Evolutionary conservation across 2,888 invertebrate species (phyloP).

Genomic region (Drosophila seclusa): DNA sequence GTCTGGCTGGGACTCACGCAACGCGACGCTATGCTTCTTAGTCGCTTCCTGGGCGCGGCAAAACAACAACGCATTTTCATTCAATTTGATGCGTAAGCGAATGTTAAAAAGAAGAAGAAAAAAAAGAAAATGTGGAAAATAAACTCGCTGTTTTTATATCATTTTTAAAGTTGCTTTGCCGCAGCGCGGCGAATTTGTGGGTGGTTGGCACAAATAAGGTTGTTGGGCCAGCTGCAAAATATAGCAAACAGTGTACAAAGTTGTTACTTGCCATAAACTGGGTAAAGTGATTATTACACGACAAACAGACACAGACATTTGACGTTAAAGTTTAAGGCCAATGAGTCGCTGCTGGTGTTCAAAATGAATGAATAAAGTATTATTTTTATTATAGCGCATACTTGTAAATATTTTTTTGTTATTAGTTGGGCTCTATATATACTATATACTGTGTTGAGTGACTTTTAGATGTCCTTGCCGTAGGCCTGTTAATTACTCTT

Average conservation of each 20-base stretch:
- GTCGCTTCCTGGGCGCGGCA: conserved; percentile 47
- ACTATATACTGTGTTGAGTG: background rate
- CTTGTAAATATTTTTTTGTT: background rate
- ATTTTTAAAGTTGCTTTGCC: conserved; percentile 13
- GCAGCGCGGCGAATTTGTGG: background rate
- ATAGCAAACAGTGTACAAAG: conserved; percentile 24
- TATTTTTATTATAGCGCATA: background rate
- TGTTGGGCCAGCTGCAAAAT: conserved; percentile 38
- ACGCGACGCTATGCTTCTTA: background rate
- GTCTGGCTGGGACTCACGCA: conserved; percentile 35
- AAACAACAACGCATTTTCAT: conserved; percentile 38
- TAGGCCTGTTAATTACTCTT: background rate
- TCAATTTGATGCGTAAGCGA: conserved; percentile 53
- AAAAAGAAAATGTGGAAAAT: background rate
- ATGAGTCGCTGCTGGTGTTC: background rate
- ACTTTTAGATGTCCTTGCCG: conserved; percentile 1
- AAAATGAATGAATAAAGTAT: background rate
- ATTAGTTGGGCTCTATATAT: background rate
- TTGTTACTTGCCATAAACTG: conserved; percentile 21
- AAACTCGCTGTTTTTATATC: conserved; percentile 1
- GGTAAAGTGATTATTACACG: conserved; percentile 27
- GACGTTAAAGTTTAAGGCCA: conserved; percentile 10
- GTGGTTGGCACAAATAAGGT: conserved; percentile 31
- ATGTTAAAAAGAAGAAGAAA: conserved; percentile 27
- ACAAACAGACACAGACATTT: conserved; percentile 7